Base-by-base conservation (phyloP, 2,113 vertebrate species). In the Rhynchomys soricoides region DNA sequence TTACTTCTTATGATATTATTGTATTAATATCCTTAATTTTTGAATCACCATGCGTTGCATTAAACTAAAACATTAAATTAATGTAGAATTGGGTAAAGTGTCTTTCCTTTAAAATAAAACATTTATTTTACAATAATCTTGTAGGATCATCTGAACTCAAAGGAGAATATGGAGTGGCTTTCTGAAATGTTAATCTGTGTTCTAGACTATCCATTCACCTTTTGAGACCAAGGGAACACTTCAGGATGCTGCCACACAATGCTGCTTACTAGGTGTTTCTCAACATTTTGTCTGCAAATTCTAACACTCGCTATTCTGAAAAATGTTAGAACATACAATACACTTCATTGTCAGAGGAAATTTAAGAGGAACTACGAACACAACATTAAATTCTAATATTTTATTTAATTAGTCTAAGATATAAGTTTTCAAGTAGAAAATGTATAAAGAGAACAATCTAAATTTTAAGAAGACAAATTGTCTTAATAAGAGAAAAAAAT, bases 61-160 rank as follows among this genome's bases (percentile, higher is more conserved):
- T 94, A 93, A 94, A 95, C 79, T 78, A 94, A 40, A 94, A 95
- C 55, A 73, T 97, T 90, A 95, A 97, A 95, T 95, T 90, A 96
- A 91, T 94, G 59, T 90, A 43, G 45, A 85, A 90, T 26, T 95
- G 79, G 45, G 52, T 40, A 37, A 95, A 78, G 6, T 45, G 74
- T 90, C 70, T 95, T 78, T 66, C 37, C 59, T 96, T 95, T 94
- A 95, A 95, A 75, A 92, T 91, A 89, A 96, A 96, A 86, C 90
- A 95, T 77, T 96, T 66, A 22, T 50, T 93, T 86, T 78, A 86
- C 57, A 43, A 43, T 83, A 62, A 62, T 19, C 66, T 79, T 77
- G 83, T 37, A 68, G 55, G 40, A 12, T 92, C 52, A 73, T 82
- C 71, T 86, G 66, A 83, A 70, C 73, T 71, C 74, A 68, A 59